Conservation (phyloP, 1,140 invertebrate genomes). For the Drosophila varians region DNA sequence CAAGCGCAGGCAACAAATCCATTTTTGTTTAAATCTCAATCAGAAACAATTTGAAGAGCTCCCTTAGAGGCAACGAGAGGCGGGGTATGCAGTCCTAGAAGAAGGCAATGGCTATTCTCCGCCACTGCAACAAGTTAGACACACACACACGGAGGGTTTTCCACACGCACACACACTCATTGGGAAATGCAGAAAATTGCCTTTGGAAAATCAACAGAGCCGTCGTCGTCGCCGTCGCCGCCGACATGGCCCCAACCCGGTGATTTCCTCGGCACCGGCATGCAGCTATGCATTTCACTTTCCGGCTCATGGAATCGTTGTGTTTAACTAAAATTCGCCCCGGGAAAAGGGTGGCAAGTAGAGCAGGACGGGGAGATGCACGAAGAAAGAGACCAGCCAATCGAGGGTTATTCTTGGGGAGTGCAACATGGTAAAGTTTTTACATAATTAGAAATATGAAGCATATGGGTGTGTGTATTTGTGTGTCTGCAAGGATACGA, state of each 20-base stretch:
- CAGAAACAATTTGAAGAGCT: conserved; percentile 68
- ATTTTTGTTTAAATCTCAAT: conserved; percentile 75
- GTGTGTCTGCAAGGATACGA: conserved; percentile 5
- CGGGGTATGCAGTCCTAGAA: conserved; percentile 13
- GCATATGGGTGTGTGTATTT: background rate
- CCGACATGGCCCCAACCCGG: conserved; percentile 26
- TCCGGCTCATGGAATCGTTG: conserved; percentile 51
- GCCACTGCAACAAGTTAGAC: conserved; percentile 71
- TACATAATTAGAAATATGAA: conserved; percentile 78
- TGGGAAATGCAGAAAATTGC: conserved; percentile 65
- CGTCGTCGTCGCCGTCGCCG: too few relatives aligned
- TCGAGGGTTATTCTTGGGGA: conserved; percentile 8
- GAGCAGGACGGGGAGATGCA: background rate
- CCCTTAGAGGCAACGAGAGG: conserved; percentile 16
- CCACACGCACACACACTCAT: conserved; percentile 19
- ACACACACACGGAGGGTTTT: conserved; percentile 18
- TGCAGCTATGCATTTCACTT: conserved; percentile 57
- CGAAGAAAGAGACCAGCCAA: background rate
- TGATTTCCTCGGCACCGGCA: conserved; percentile 7
- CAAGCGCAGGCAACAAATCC: conserved; percentile 39
- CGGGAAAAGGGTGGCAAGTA: conserved; percentile 4
- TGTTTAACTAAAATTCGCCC: conserved; percentile 73
- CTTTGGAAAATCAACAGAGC: too few relatives aligned
- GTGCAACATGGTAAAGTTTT: conserved; percentile 62
- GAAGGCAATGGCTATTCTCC: background rate